These are phyloP conservation scores for Cheilosia soror DNA, from an alignment of 2,888 invertebrate genomes.

Conservation along the genomic window DNA sequence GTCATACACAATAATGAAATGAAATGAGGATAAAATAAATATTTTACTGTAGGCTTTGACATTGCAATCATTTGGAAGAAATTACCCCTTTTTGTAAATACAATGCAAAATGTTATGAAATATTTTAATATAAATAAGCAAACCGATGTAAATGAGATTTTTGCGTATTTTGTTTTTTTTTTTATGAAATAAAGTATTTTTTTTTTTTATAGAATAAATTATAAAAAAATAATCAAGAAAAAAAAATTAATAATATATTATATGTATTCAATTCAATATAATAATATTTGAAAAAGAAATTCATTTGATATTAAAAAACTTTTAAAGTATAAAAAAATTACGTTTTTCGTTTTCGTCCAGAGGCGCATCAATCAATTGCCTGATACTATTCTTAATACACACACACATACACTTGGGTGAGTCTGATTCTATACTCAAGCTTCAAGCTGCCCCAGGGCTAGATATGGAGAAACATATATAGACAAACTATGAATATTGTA, in stretches of 20 bases:
- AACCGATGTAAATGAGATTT: constrained; percentile 46
- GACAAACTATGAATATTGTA: constrained; percentile 54
- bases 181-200: constrained; percentile 43
- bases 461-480: constrained; percentile 67
- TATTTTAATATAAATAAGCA: constrained; percentile 35
- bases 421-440: constrained; percentile 57
- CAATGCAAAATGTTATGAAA: constrained; percentile 48
- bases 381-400: constrained; percentile 32
- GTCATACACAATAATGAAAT: constrained; percentile 50
- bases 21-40: constrained; percentile 66
- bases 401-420: constrained; percentile 38
- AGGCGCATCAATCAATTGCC: constrained; percentile 67
- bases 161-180: constrained; percentile 15
- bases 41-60: constrained; percentile 69
- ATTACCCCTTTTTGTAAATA: constrained; percentile 39
- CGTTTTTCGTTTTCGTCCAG: constrained; percentile 69
- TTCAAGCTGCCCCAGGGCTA: constrained; percentile 69
- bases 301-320: constrained; percentile 46
- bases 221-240: constrained; percentile 15
- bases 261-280: constrained; percentile 19
- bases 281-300: constrained; percentile 49
- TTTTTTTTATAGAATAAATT: constrained; percentile 13
- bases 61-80: constrained; percentile 73
- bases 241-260: constrained; percentile 27
- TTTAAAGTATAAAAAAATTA: constrained; percentile 58